phyloP scores from a whole-genome alignment of 2,797 vertebrate genomes.

The Phoeniculus purpureus region DNA sequence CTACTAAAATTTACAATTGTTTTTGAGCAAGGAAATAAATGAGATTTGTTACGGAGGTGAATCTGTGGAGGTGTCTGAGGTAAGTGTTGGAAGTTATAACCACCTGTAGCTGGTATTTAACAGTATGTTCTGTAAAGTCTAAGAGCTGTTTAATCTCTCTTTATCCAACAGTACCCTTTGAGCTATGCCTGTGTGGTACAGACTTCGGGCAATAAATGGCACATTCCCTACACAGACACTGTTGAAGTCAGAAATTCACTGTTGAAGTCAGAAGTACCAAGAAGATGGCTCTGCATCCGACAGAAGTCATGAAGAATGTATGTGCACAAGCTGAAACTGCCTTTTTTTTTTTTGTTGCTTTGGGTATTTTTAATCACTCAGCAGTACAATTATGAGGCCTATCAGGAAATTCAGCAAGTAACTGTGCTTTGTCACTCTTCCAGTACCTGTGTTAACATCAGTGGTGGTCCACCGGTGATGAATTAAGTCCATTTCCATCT shows the following conservation, averaged over 20 bases:
- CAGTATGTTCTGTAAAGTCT: background rate
- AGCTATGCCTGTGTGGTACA: conserved; percentile 90
- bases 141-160: background rate
- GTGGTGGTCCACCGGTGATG: background rate
- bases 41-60: background rate
- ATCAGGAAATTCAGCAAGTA: background rate
- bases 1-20: background rate
- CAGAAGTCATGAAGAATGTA: conserved; percentile 33
- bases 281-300: conserved; percentile 90
- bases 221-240: conserved; percentile 90
- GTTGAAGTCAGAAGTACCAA: conserved; percentile 86
- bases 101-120: background rate
- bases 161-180: conserved; percentile 79
- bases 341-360: background rate
- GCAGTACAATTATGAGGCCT: background rate
- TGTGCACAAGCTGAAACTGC: conserved; percentile 7
- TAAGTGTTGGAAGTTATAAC: background rate
- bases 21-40: background rate
- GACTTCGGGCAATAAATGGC: conserved; percentile 87
- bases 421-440: background rate
- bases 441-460: background rate
- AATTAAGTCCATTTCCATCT: background rate
- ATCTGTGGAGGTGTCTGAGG: background rate
- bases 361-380: background rate
- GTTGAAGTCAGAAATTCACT: conserved; percentile 79